Evolutionary conservation across 2,797 vertebrate species (phyloP).

Genomic region (Bryconaethiops microstoma): DNA sequence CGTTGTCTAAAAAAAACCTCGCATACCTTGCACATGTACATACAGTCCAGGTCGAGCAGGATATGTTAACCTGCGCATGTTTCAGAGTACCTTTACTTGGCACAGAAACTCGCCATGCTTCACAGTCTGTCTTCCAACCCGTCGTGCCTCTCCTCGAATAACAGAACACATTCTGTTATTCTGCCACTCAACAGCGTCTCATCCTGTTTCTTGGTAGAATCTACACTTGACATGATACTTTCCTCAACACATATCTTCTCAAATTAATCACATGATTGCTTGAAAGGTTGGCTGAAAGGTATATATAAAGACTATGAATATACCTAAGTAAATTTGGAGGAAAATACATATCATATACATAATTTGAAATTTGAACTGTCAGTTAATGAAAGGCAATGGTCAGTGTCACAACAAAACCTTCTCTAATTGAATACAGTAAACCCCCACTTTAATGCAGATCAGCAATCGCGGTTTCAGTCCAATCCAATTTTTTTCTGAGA

Average conservation of each 20-base stretch:
- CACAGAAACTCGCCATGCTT: conserved; percentile 14
- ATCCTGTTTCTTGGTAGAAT: conserved; percentile 32
- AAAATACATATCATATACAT: not conserved
- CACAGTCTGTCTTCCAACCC: conserved; percentile 12
- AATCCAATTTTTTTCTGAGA: too few relatives aligned
- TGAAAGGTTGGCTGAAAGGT: conserved; percentile 30
- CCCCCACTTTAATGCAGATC: too few relatives aligned
- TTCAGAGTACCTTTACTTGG: not conserved
- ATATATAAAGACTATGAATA: not conserved
- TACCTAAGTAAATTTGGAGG: not conserved
- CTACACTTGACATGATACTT: conserved; percentile 5
- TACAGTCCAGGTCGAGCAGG: conserved; percentile 39
- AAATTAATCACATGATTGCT: conserved; percentile 6
- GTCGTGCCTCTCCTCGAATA: conserved; percentile 10
- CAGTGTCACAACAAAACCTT: too few relatives aligned
- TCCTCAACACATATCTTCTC: conserved; percentile 8
- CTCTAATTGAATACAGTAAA: too few relatives aligned
- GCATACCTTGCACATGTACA: conserved; percentile 41
- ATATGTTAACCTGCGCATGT: conserved; percentile 27
- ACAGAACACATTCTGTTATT: conserved; percentile 20
- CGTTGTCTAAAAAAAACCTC: conserved; percentile 43
- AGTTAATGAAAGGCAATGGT: too few relatives aligned
- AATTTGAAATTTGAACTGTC: too few relatives aligned
- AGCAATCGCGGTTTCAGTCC: too few relatives aligned
- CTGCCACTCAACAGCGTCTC: conserved; percentile 33